These are phyloP conservation scores for Mastacembelus armatus DNA, from an alignment of 2,797 vertebrate species.

Conservation along the genomic window DNA sequence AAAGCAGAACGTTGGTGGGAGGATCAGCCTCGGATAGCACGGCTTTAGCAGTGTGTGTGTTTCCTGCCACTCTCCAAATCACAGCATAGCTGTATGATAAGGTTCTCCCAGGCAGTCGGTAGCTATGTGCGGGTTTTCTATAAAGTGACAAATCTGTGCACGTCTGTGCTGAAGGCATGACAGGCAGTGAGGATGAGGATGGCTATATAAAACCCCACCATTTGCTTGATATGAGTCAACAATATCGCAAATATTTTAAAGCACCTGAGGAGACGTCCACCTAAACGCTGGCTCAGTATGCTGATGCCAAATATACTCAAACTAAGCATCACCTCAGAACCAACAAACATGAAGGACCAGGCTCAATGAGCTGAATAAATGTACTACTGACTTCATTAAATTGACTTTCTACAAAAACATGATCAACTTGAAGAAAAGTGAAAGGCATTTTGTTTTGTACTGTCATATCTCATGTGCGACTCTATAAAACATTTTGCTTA, in stretches of 20 bases:
- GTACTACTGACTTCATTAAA: no score
- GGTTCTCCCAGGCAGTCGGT: conserved; percentile 18
- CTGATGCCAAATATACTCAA: no score
- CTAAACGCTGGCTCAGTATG: not conserved
- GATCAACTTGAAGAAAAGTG: no score
- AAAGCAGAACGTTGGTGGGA: conserved; percentile 30
- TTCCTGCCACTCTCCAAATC: conserved; percentile 27
- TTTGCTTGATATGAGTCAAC: conserved; percentile 37
- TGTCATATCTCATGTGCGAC: not conserved
- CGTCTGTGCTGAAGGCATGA: conserved; percentile 20
- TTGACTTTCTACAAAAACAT: not conserved
- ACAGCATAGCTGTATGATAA: conserved; percentile 16
- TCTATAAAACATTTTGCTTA: no score
- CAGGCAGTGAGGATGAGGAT: conserved; percentile 8
- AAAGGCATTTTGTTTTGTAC: not conserved
- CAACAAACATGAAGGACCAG: no score
- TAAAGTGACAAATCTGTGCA: conserved; percentile 52
- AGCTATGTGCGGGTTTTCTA: conserved; percentile 21
- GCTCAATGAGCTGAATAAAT: not conserved
- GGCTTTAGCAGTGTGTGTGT: conserved; percentile 8
- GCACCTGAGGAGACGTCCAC: conserved; percentile 27
- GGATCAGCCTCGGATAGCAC: conserved; percentile 16
- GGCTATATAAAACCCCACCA: conserved; percentile 21
- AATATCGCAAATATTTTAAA: conserved; percentile 37
- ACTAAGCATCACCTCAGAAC: no score